Evolutionary conservation across 2,888 invertebrate species (phyloP).

Genomic region (Ptilodon capucinus): DNA sequence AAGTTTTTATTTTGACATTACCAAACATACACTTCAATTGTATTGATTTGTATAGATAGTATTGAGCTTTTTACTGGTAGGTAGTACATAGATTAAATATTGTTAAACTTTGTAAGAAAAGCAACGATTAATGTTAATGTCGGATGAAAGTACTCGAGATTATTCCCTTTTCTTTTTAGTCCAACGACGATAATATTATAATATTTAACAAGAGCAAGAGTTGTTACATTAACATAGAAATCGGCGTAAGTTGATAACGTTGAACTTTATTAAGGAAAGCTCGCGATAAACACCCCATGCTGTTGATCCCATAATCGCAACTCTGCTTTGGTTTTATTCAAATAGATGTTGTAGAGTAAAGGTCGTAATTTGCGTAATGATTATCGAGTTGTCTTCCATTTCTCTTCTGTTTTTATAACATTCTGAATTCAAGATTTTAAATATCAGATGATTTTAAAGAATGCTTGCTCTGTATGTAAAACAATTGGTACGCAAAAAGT

Average conservation of each 20-base stretch:
- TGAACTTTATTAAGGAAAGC: slow-evolving; percentile 62
- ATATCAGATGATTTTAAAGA: too few relatives aligned
- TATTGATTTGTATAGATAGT: too few relatives aligned
- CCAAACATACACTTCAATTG: too few relatives aligned
- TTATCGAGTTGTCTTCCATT: not conserved
- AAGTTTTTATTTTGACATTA: too few relatives aligned
- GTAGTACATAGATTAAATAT: slow-evolving; percentile 13
- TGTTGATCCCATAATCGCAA: slow-evolving; percentile 41
- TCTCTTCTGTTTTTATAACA: too few relatives aligned
- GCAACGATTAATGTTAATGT: slow-evolving; percentile 47
- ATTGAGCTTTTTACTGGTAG: not conserved
- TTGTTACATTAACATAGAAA: slow-evolving; percentile 73
- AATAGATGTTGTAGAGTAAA: slow-evolving; percentile 20
- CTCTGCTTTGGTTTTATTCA: slow-evolving; percentile 42
- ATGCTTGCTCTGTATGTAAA: too few relatives aligned
- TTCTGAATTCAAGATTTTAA: too few relatives aligned
- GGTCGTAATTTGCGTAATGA: not conserved
- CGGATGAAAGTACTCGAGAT: slow-evolving; percentile 59
- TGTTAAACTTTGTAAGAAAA: slow-evolving; percentile 18
- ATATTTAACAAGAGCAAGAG: slow-evolving; percentile 70
- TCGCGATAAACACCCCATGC: slow-evolving; percentile 62
- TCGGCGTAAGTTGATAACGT: slow-evolving; percentile 56
- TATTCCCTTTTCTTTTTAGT: slow-evolving; percentile 49
- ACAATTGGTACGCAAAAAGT: too few relatives aligned
- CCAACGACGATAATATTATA: slow-evolving; percentile 54